These are phyloP conservation scores for Laticauda laticaudata DNA, from an alignment of 2,113 vertebrate species.

Conservation along the genomic window DNA sequence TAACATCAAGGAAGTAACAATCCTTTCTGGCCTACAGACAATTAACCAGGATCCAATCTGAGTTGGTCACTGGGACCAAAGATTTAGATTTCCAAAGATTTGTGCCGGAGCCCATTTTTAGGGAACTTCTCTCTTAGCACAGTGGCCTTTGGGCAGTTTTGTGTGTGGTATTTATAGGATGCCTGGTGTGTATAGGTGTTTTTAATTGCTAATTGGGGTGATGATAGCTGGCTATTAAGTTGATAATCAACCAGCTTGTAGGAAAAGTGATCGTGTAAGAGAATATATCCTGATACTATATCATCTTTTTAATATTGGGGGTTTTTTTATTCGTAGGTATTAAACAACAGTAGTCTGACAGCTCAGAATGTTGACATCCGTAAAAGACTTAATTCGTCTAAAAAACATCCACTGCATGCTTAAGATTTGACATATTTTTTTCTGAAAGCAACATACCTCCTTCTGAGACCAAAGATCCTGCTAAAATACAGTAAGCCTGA, in stretches of 20 bases:
- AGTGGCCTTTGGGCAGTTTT: too few species aligned
- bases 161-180: too few species aligned
- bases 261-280: background rate
- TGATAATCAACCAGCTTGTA: background rate
- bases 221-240: background rate
- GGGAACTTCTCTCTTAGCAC: too few species aligned
- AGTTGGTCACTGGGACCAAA: background rate
- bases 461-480: conserved; percentile 95
- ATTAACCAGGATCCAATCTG: background rate
- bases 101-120: too few species aligned
- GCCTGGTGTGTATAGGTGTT: too few species aligned
- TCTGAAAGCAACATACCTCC: conserved; percentile 79
- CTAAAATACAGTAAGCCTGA: conserved; percentile 97
- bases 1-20: background rate
- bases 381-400: background rate
- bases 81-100: too few species aligned
- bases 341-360: background rate
- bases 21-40: background rate
- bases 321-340: background rate
- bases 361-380: background rate
- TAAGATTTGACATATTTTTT: conserved; percentile 30
- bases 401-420: background rate
- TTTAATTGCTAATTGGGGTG: too few species aligned
- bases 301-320: background rate
- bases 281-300: background rate